These are phyloP conservation scores for Paramormyrops kingsleyae DNA, from an alignment of 2,113 vertebrate species.

Conservation along the genomic window DNA sequence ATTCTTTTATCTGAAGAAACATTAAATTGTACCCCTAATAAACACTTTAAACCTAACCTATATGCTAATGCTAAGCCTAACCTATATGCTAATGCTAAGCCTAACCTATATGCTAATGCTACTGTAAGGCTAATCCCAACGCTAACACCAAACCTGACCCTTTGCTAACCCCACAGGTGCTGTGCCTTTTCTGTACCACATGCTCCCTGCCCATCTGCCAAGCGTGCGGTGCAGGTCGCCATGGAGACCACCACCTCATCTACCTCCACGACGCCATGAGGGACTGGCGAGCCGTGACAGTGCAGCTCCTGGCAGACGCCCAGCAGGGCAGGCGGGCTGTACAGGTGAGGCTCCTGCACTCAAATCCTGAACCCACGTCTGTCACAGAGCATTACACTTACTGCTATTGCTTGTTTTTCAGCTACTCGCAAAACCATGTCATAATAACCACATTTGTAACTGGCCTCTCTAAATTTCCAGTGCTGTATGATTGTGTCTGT, in stretches of 20 bases:
- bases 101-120: too few relatives aligned
- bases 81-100: too few relatives aligned
- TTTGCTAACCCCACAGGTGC: constrained; percentile 56
- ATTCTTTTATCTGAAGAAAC: background rate
- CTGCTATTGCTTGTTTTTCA: background rate
- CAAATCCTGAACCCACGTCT: background rate
- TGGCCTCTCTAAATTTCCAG: background rate
- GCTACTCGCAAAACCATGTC: background rate
- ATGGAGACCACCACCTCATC: constrained; percentile 73
- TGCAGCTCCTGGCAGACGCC: constrained; percentile 72
- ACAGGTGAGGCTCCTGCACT: constrained; percentile 53
- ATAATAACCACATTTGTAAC: background rate
- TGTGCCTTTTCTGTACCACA: constrained; percentile 74
- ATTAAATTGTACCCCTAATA: background rate
- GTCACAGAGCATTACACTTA: background rate
- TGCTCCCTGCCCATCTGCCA: constrained; percentile 76
- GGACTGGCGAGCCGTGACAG: constrained; percentile 69
- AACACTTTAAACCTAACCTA: background rate
- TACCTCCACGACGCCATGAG: constrained; percentile 77
- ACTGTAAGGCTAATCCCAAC: background rate
- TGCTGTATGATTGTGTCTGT: background rate
- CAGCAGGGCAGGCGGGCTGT: constrained; percentile 76
- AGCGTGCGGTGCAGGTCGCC: constrained; percentile 70
- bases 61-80: background rate
- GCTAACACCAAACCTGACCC: too few relatives aligned